Percentiles rank a stretch among this genome's conserved stretches.
Conservation (phyloP, 2,888 invertebrate species). For the Pachymerium ferrugineum region DNA sequence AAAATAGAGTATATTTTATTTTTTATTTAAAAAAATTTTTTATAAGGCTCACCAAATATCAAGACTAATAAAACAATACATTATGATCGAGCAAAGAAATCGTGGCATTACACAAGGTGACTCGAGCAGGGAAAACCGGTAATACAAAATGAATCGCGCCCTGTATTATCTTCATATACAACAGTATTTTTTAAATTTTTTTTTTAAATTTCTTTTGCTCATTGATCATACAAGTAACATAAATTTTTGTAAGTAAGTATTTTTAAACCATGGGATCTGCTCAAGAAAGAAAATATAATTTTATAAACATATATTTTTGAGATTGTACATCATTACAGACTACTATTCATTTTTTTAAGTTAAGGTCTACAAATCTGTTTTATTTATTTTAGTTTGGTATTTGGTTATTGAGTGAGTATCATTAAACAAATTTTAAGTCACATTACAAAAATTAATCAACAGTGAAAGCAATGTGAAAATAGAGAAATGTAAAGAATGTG, state of each 20-base stretch:
- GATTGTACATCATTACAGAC: not conserved
- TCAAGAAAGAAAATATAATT: not conserved
- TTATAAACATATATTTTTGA: not conserved
- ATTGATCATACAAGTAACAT: not conserved
- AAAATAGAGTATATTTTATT: not conserved
- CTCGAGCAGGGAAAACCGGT: not conserved
- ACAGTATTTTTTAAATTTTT: not conserved
- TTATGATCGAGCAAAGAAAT: conserved; percentile 72
- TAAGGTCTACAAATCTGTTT: too few relatives aligned
- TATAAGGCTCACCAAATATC: conserved; percentile 92
- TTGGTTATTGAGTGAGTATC: too few relatives aligned
- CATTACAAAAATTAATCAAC: too few relatives aligned
- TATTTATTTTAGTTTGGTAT: not conserved
- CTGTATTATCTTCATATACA: not conserved
- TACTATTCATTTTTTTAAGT: not conserved
- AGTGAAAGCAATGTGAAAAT: too few relatives aligned
- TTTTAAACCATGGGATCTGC: not conserved
- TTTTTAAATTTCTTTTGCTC: too few relatives aligned
- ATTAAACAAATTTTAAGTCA: too few relatives aligned
- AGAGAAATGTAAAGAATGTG: too few relatives aligned
- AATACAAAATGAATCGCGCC: not conserved
- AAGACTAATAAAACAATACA: conserved; percentile 91
- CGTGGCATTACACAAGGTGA: conserved; percentile 34
- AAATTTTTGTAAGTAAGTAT: not conserved
- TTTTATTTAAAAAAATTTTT: not conserved